phyloP scores from a whole-genome alignment of 2,888 invertebrate species.

The Stegophylla sp. region DNA sequence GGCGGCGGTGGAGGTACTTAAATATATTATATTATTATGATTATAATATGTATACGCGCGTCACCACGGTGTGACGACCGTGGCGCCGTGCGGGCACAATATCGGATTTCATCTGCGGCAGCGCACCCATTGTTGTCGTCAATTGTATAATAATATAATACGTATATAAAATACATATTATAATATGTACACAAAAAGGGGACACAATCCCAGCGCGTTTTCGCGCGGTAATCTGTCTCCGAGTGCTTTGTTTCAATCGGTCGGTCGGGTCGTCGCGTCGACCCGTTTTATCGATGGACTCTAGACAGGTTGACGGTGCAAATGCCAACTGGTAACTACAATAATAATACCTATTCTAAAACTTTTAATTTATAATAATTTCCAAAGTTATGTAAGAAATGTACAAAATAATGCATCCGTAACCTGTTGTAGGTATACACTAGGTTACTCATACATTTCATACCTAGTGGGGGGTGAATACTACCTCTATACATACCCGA shows the following conservation, averaged over 20 bases:
- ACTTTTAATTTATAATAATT: too few species aligned
- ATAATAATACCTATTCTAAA: too few species aligned
- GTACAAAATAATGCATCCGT: too few species aligned
- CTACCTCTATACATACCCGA: too few species aligned
- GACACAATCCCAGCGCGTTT: background rate
- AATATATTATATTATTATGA: background rate
- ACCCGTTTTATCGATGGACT: too few species aligned
- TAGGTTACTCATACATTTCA: too few species aligned
- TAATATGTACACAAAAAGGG: background rate
- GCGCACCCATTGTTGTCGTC: slow-evolving; percentile 47
- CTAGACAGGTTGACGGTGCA: too few species aligned
- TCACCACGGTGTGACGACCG: slow-evolving; percentile 37
- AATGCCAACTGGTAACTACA: too few species aligned
- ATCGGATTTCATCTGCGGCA: slow-evolving; percentile 51
- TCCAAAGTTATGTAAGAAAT: too few species aligned
- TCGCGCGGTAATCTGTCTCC: slow-evolving; percentile 12
- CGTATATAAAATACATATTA: background rate
- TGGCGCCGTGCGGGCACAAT: slow-evolving; percentile 53
- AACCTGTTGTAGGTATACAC: too few species aligned
- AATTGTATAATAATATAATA: background rate
- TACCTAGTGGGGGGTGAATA: too few species aligned
- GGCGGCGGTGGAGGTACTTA: background rate
- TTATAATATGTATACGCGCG: slow-evolving; percentile 15
- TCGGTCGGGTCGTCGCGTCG: too few species aligned
- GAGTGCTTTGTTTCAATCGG: slow-evolving; percentile 14